Evolutionary conservation across 2,797 vertebrate genomes (phyloP).

Genomic region (Sebastes steindachneri): DNA sequence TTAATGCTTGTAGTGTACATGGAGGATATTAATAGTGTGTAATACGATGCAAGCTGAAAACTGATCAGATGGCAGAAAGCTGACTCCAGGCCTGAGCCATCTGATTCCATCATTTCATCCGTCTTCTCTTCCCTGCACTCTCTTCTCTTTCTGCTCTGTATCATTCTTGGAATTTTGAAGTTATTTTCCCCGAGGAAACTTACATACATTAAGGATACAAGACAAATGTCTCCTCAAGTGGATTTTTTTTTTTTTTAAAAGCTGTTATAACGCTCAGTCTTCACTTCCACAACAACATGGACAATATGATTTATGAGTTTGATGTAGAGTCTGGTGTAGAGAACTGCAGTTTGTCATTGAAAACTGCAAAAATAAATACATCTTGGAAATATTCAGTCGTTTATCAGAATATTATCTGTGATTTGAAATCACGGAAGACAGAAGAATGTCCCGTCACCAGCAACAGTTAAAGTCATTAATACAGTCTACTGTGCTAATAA

Average conservation of each 20-base stretch:
- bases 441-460: neutral
- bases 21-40: neutral
- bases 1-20: rapidly evolving
- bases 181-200: neutral
- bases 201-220: neutral
- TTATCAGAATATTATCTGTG: neutral
- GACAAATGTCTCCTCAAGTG: neutral
- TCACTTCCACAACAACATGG: neutral
- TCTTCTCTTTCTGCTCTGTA: neutral
- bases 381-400: neutral
- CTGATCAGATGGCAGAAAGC: neutral
- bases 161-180: neutral
- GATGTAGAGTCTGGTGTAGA: no score
- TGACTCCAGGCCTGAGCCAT: neutral
- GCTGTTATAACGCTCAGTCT: neutral
- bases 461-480: conserved; percentile 6
- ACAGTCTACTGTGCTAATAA: neutral
- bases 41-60: neutral
- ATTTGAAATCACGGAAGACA: neutral
- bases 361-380: neutral
- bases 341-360: neutral
- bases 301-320: conserved; percentile 6
- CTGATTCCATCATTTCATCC: neutral
- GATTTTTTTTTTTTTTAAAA: neutral
- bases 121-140: neutral